Conservation (phyloP, 2,888 invertebrate genomes). For the Heliconius aoede region DNA sequence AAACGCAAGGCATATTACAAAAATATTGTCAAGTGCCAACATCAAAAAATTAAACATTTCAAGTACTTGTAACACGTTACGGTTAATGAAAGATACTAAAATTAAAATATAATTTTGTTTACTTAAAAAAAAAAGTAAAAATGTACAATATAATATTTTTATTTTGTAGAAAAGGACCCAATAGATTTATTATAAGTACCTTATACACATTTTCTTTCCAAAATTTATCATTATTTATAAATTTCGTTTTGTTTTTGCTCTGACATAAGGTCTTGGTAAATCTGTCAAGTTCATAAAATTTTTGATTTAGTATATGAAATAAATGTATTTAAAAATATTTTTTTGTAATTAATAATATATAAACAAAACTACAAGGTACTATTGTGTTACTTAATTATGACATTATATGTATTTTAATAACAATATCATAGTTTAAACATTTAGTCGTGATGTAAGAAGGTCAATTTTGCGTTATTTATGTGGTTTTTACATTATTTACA, state of each 20-base stretch:
- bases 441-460: slow-evolving; percentile 73
- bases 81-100: neutral
- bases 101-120: neutral
- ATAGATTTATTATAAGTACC: neutral
- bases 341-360: slow-evolving; percentile 35
- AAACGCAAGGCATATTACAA: slow-evolving; percentile 13
- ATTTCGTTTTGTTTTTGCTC: slow-evolving; percentile 6
- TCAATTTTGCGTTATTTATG: slow-evolving; percentile 50
- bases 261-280: slow-evolving; percentile 18
- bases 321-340: slow-evolving; percentile 58
- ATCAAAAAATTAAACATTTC: neutral
- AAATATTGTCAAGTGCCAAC: slow-evolving; percentile 13
- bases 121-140: neutral
- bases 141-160: neutral
- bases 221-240: neutral
- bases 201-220: neutral
- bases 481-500: slow-evolving; percentile 40
- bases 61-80: neutral
- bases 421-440: slow-evolving; percentile 25
- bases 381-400: neutral
- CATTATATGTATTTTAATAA: neutral
- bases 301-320: slow-evolving; percentile 57
- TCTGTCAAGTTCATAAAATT: slow-evolving; percentile 48
- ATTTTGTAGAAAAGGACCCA: neutral
- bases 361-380: slow-evolving; percentile 39